Conservation (phyloP, 64 coral and sea anemone genomes). For the Porites australiensis region DNA sequence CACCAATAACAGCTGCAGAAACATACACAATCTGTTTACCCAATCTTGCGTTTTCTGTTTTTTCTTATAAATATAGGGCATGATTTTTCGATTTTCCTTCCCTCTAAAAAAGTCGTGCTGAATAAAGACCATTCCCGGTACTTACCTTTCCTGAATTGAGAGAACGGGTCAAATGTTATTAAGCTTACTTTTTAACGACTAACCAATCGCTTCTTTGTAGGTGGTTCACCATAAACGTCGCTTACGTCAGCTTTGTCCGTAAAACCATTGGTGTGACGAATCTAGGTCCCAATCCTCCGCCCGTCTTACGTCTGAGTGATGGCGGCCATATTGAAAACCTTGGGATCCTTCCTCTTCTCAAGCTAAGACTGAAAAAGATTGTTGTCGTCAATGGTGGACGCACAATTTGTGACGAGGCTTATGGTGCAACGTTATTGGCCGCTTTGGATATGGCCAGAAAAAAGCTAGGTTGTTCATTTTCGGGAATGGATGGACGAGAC, state of each 20-base stretch:
- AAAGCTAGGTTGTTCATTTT: constrained; percentile 49
- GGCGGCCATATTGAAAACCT: constrained; percentile 83
- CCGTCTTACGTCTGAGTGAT: constrained; percentile 71
- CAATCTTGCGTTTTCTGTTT: no score
- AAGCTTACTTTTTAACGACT: background rate
- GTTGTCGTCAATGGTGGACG: constrained; percentile 65
- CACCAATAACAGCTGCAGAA: no score
- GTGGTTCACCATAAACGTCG: constrained; percentile 66
- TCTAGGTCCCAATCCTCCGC: constrained; percentile 59
- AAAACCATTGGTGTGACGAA: constrained; percentile 58
- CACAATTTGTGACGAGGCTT: constrained; percentile 7
- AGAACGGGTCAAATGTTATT: no score
- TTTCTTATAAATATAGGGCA: no score
- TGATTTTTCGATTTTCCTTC: no score
- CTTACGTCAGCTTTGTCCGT: constrained; percentile 75
- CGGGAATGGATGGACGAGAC: constrained; percentile 58
- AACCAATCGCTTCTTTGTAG: background rate
- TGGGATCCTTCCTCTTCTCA: constrained; percentile 50
- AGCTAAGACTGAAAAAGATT: constrained; percentile 63
- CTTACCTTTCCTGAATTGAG: no score
- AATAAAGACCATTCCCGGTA: no score
- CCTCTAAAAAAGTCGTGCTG: no score
- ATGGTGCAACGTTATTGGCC: constrained; percentile 29
- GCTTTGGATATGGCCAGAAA: constrained; percentile 69
- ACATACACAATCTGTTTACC: no score